Evolutionary conservation across 2,888 invertebrate genomes (phyloP).

Genomic region (Mactromeris polynyma): DNA sequence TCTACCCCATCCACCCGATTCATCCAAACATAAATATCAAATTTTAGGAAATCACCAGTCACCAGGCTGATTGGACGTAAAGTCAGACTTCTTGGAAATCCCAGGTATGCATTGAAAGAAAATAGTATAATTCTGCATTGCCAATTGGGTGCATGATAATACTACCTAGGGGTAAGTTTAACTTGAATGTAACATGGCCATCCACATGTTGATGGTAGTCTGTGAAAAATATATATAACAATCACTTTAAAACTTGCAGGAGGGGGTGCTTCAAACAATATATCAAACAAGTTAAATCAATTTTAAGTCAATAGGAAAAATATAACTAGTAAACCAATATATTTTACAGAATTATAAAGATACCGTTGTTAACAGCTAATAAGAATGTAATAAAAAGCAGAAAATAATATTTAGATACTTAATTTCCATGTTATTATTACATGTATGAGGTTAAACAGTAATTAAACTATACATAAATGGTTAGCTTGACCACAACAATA

Average conservation of each 20-base stretch:
- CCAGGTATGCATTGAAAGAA: neutral
- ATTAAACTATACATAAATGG: neutral
- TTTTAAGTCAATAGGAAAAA: neutral
- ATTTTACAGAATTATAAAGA: neutral
- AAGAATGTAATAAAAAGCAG: no score
- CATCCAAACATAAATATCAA: no score
- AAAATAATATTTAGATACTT: no score
- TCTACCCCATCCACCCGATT: no score
- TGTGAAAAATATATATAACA: neutral
- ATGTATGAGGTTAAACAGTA: no score
- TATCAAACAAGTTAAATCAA: neutral
- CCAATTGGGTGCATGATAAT: neutral
- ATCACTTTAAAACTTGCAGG: neutral
- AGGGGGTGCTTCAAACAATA: neutral
- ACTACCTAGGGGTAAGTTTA: constrained; percentile 38
- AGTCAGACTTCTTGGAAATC: neutral
- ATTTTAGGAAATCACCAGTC: neutral
- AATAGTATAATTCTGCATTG: neutral
- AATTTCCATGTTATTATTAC: no score
- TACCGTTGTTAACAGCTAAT: neutral
- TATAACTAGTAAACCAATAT: no score
- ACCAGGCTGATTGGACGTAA: neutral
- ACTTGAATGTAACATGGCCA: constrained; percentile 34
- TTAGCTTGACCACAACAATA: neutral
- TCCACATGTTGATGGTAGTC: neutral